Base-by-base conservation (phyloP, 1,140 invertebrate species). In the Coelopa frigida region DNA sequence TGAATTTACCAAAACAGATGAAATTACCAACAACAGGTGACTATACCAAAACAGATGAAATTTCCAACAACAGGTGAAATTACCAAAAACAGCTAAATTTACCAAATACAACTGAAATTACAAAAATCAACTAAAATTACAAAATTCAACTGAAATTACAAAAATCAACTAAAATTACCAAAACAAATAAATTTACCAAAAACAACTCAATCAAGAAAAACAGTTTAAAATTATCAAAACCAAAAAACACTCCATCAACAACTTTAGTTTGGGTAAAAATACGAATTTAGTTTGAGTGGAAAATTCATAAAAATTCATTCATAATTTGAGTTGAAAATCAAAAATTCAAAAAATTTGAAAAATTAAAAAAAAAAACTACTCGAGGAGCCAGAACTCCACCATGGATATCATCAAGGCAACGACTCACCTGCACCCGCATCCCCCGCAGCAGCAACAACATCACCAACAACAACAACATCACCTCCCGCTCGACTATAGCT, bases 351-450 rank as follows among this genome's bases (percentile, higher is more conserved):
- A 35, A 12, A 33, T 2, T 38, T 22, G 21, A 41, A 41, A 35
- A 44, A 39, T 41, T 10, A 10, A 4, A 17, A 22, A 23, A 12
- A 21, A 0, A 21, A 14, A 44, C 14, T 14, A 3, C n/a, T 27
- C 14, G 11, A 3, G n/a, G 15, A 8, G 15, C 4, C 27, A 8
- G 21, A 26, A 7, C 4, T 4, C 22, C 35, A 48, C 33, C 11
- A 65, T 66, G 62, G 57, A 66, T 53, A 57, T 66, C 53, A 58
- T 54, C 53, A 61, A 63, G 47, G 47, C 61, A 54, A 55, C 63
- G 57, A 48, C 57, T n/a, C n/a, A n/a, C n/a, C n/a, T n/a, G n/a
- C n/a, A n/a, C 7, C 35, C 11, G 35, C 35, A 36, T 29, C 44
- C 22, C 27, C 29, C 21, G 31, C 37, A 36, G 24, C 44, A 39